phyloP scores from a whole-genome alignment of 2,797 vertebrate genomes.

The Eutrigla gurnardus region DNA sequence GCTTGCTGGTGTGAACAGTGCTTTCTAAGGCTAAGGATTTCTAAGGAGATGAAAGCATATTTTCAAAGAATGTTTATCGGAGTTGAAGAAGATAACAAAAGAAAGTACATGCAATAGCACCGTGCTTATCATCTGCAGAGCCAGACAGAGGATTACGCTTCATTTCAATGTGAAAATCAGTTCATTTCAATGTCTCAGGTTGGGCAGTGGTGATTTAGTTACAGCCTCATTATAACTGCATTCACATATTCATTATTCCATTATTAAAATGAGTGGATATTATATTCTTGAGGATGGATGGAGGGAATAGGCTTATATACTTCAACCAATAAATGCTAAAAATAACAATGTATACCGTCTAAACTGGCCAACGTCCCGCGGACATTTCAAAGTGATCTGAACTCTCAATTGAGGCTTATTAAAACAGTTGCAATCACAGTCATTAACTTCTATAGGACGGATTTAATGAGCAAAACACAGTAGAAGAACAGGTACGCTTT shows the following conservation, averaged over 20 bases:
- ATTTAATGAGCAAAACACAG: not conserved
- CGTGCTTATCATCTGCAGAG: slow-evolving; percentile 10
- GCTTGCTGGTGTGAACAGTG: not conserved
- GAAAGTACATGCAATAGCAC: not conserved
- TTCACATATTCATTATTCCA: not conserved
- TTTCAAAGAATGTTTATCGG: slow-evolving; percentile 35
- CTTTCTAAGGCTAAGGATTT: not conserved
- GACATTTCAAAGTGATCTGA: not conserved
- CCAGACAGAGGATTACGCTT: not conserved
- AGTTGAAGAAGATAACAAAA: slow-evolving; percentile 15
- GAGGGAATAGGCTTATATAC: not conserved
- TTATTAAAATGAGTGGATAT: slow-evolving; percentile 1
- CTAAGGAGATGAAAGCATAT: slow-evolving; percentile 4
- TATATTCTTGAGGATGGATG: not conserved
- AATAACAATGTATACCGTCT: not conserved
- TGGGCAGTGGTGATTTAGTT: not conserved
- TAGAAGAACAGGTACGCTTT: not conserved
- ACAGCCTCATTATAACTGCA: not conserved
- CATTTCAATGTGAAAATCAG: slow-evolving; percentile 6
- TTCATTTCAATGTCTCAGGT: not conserved
- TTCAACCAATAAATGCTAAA: not conserved
- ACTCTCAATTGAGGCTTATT: not conserved
- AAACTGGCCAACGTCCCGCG: not conserved
- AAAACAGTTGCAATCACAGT: not conserved
- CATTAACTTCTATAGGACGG: not conserved